These are phyloP conservation scores for Liopterus haemorrhoidalis DNA, from an alignment of 2,888 invertebrate species.

Conservation along the genomic window DNA sequence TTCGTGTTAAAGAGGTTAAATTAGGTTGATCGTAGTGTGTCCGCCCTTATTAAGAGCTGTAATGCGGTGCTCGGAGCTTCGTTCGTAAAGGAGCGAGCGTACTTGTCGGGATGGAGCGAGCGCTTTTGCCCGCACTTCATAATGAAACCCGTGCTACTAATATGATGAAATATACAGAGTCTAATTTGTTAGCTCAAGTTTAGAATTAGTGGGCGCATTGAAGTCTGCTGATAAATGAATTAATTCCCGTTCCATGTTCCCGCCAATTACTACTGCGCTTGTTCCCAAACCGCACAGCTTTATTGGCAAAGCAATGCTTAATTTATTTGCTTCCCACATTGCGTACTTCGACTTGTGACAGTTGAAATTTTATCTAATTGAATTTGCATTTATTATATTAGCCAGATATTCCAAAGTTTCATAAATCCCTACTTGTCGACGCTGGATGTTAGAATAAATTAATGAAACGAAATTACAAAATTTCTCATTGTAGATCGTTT, in stretches of 20 bases:
- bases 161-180: not conserved
- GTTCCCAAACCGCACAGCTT: slow-evolving; percentile 15
- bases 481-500: slow-evolving; percentile 21
- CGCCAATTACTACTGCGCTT: slow-evolving; percentile 20
- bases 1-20: no score
- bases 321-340: slow-evolving; percentile 14
- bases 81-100: no score
- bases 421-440: slow-evolving; percentile 18
- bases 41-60: no score
- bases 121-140: not conserved
- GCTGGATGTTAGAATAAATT: slow-evolving; percentile 18
- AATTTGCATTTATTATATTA: slow-evolving; percentile 25
- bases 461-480: slow-evolving; percentile 24
- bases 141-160: not conserved
- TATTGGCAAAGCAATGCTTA: slow-evolving; percentile 9
- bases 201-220: slow-evolving; percentile 24
- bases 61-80: no score
- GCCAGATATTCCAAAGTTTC: slow-evolving; percentile 13
- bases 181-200: slow-evolving; percentile 23
- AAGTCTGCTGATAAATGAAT: slow-evolving; percentile 25
- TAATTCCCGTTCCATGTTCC: slow-evolving; percentile 16
- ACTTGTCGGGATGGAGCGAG: slow-evolving; percentile 8
- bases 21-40: no score
- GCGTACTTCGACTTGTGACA: slow-evolving; percentile 11
- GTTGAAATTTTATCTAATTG: slow-evolving; percentile 15